Percentiles rank a stretch among this genome's conserved stretches.
phyloP scores from a whole-genome alignment of 2,888 invertebrate genomes.

The Ophioninae sp. region DNA sequence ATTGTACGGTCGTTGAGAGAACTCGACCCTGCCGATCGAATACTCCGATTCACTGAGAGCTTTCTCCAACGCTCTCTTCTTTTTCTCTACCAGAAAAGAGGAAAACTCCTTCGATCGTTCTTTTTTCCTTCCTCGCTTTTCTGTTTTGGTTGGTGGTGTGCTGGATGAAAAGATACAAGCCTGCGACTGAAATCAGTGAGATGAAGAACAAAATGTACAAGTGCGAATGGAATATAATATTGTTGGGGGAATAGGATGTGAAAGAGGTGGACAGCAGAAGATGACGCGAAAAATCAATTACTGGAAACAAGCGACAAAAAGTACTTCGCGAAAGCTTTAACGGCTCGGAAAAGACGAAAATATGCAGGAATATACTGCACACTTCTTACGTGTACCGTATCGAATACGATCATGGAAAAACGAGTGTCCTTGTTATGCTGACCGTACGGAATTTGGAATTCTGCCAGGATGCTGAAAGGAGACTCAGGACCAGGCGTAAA shows the following conservation, averaged over 20 bases:
- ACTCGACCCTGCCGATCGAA: constrained; percentile 73
- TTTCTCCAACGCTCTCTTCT: neutral
- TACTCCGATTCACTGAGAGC: constrained; percentile 69
- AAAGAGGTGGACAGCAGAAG: neutral
- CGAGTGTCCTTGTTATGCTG: constrained; percentile 7
- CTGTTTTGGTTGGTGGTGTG: constrained; percentile 25
- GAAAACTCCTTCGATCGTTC: neutral
- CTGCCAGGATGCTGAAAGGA: constrained; percentile 1
- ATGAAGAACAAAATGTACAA: constrained; percentile 42
- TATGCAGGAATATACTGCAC: constrained; percentile 5
- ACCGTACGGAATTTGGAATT: constrained; percentile 37
- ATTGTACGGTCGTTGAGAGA: constrained; percentile 57
- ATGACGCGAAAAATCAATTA: neutral
- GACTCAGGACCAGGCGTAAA: neutral
- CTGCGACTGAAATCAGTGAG: constrained; percentile 25
- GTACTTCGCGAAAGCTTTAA: constrained; percentile 24
- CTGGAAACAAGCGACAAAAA: neutral
- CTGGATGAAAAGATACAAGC: constrained; percentile 2
- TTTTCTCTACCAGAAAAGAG: neutral
- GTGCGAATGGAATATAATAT: constrained; percentile 29
- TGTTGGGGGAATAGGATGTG: constrained; percentile 10
- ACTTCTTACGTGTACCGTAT: neutral
- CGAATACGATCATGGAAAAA: constrained; percentile 3
- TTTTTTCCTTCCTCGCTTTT: constrained; percentile 11
- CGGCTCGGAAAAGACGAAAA: constrained; percentile 21